Base-by-base conservation (phyloP, 2,888 invertebrate genomes). In the Hirtodrosophila confusa region DNA sequence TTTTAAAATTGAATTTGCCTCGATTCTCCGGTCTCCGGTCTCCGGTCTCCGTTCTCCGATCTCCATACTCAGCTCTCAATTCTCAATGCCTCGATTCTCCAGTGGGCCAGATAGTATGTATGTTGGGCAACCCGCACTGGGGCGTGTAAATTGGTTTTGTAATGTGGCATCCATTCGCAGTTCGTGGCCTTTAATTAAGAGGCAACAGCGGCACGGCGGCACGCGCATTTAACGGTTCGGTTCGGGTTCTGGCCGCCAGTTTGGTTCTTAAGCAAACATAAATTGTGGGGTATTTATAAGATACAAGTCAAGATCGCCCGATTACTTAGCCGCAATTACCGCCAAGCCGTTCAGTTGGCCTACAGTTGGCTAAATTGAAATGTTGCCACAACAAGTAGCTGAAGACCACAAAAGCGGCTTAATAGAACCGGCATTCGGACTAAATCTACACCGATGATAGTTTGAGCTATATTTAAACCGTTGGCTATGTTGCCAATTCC, bases 271-370 rank as follows among this genome's bases (percentile, higher is more conserved):
- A 67, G 75, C 80, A 84, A 83, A 84, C 87, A 82, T 82, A 82
- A 82, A 82, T 82, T 86, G 72, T 72, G 69, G 72, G 56, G 69
- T 72, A 82, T 86, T 86, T 86, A 84, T 69, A 82, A 86, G 84
- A 86, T 78, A 69, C 71, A 71, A 78, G 71, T 68, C 67, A 63
- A 80, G 80, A 86, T 82, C 63, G 56, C 50, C 31, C 72, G 87
- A 86, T 82, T 80, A 83, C 27, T 60, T 68, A 65, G 51, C 7
- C 39, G 64, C 72, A 72, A 69, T 75, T 75, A 72, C 58, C 56
- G 55, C 39, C 62, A 39, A 54, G 50, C 43, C 49, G 58, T 63
- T 6, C 50, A 51, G 23, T 43, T 55, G 31, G 23, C 44, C 39
- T 60, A 55, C 65, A 76, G 73, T 83, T 83, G 74, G 69, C 56